Evolutionary conservation across 1,140 invertebrate genomes (phyloP).

Genomic region (Neuroterus valhalla): DNA sequence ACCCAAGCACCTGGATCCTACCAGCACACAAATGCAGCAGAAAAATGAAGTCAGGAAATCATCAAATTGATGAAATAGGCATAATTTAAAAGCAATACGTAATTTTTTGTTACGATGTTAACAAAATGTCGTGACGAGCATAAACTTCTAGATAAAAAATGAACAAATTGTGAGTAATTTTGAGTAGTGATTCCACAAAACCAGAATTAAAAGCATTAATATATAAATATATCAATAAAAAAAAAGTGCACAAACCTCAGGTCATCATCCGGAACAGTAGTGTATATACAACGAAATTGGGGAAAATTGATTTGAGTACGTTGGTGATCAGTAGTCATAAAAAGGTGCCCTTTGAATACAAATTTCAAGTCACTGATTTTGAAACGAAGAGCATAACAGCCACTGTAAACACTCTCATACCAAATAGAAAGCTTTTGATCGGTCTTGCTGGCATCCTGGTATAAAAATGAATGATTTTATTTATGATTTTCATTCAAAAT

Average conservation of each 20-base stretch:
- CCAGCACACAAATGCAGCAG: conserved; percentile 6
- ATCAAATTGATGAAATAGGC: not conserved
- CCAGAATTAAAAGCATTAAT: no score
- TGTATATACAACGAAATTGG: conserved; percentile 47
- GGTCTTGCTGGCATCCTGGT: not conserved
- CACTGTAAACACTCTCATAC: conserved; percentile 50
- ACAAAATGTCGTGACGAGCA: no score
- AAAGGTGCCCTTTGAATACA: conserved; percentile 39
- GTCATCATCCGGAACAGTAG: conserved; percentile 12
- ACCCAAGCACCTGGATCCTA: conserved; percentile 26
- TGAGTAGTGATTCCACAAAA: no score
- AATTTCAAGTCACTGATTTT: conserved; percentile 41
- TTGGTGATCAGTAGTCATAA: conserved; percentile 47
- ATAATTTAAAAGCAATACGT: no score
- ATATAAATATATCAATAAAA: not conserved
- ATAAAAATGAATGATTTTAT: not conserved
- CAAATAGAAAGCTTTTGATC: conserved; percentile 34
- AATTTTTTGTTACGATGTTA: no score
- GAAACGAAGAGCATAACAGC: conserved; percentile 54
- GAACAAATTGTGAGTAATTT: no score
- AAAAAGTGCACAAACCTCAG: not conserved
- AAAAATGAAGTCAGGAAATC: not conserved
- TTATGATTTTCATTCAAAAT: conserved; percentile 35
- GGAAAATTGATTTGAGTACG: conserved; percentile 44
- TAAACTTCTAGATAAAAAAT: no score